Evolutionary conservation across 2,113 vertebrate genomes (phyloP), one percentile per base, ranked within the genome.

Genomic region (Bubo bubo): DNA sequence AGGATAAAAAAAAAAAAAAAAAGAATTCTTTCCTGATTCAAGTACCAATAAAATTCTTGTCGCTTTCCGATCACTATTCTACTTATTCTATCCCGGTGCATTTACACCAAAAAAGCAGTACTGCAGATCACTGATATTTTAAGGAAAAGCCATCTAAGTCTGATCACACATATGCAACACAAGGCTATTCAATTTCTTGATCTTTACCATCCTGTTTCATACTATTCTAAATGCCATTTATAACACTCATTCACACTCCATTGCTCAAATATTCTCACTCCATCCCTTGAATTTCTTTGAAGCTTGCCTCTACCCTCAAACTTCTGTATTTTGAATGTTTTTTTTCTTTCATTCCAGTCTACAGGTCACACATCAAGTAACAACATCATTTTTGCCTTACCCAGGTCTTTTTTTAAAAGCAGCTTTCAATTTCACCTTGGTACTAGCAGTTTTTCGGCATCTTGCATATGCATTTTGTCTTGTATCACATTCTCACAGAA

Each of bases 131-230:
- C 26, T 13, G 30, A 26, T 18, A 55, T 28, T 83, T 79, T 64
- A 70, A 53, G 37, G 59, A 93, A 84, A 79, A 66, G 14, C 20
- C 37, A 55, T 63, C 43, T 49, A 79, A 79, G 49, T 43, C 50
- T 55, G 39, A 75, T 50, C 55, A 64, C 37, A 60, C 0, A 0
- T n/a, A 49, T 0, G 0, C 30, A 79, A 52, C 14, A 41, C 11
- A 37, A 52, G 2, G 11, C 24, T 75, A 68, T 74, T 41, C 14
- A 71, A 4, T 30, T 53, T 59, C 76, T 93, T 64, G 30, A 39
- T 43, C 67, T 92, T 80, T 47, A 76, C 17, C 22, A 28, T 75
- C 67, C 27, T 59, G 26, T 52, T 45, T 68, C 45, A 21, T 17
- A 43, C 43, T 70, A 34, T 49, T 58, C 37, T 79, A 79, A 74